phyloP scores from a whole-genome alignment of 2,113 vertebrate species.

The Litocranius walleri region DNA sequence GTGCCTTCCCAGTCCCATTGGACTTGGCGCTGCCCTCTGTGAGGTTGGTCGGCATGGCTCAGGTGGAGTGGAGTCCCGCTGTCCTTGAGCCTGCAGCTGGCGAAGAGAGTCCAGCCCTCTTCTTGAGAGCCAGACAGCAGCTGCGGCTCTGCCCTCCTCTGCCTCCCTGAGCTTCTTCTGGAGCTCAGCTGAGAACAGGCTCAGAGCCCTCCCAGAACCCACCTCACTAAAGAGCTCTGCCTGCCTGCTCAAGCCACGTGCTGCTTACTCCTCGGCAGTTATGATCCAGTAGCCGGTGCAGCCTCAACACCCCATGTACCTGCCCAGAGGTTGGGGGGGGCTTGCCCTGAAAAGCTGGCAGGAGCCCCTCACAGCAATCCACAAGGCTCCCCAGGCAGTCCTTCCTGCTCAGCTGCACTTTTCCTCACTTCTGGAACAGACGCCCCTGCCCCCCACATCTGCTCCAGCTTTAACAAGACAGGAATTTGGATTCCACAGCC shows the following conservation, averaged over 20 bases:
- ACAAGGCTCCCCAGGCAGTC: accelerated
- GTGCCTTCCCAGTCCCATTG: neutral
- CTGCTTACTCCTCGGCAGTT: neutral
- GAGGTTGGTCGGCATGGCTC: constrained; percentile 72
- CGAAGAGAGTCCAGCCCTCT: constrained; percentile 57
- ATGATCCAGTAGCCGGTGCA: neutral
- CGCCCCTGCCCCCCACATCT: neutral
- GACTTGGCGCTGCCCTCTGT: constrained; percentile 67
- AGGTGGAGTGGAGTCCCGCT: neutral
- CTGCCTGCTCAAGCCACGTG: constrained; percentile 11
- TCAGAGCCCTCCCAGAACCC: constrained; percentile 43
- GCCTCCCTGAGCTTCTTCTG: constrained; percentile 69
- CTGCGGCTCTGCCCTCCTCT: constrained; percentile 49
- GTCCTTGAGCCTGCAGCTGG: neutral
- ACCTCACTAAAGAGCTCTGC: constrained; percentile 50
- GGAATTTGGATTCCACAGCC: neutral
- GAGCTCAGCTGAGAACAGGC: constrained; percentile 66
- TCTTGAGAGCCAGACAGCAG: neutral
- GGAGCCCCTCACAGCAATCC: neutral
- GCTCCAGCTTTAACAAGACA: neutral
- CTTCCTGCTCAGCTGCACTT: neutral
- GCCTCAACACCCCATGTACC: neutral
- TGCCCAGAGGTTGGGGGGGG: accelerated
- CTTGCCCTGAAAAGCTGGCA: accelerated
- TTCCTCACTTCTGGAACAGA: neutral